These are phyloP conservation scores for Onthophagus sagittarius DNA, from an alignment of 2,888 invertebrate genomes.

Conservation along the genomic window DNA sequence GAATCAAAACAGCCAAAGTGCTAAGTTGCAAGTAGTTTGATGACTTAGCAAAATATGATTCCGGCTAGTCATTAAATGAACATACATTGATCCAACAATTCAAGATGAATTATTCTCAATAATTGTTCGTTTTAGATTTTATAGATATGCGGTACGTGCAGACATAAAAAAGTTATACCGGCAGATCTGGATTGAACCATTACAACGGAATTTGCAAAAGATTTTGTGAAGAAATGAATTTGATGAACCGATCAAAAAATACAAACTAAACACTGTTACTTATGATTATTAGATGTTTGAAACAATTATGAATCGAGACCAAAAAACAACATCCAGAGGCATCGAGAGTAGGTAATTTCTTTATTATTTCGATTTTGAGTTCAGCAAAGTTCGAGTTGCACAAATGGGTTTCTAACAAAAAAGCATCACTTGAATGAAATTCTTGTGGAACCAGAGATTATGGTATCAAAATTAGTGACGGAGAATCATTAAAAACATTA, in stretches of 20 bases:
- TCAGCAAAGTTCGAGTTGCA: slow-evolving; percentile 11
- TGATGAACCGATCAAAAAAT: slow-evolving; percentile 21
- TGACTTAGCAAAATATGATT: slow-evolving; percentile 12
- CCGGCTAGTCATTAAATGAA: slow-evolving; percentile 20
- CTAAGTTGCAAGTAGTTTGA: slow-evolving; percentile 22
- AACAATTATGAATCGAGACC: too few relatives aligned
- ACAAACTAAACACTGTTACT: slow-evolving; percentile 14
- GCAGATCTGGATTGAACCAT: slow-evolving; percentile 22
- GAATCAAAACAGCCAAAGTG: slow-evolving; percentile 17
- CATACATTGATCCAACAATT: too few relatives aligned
- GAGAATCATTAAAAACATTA: too few relatives aligned
- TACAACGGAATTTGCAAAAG: slow-evolving; percentile 35
- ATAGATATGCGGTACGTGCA: slow-evolving; percentile 32
- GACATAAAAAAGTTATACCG: too few relatives aligned
- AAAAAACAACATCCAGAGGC: too few relatives aligned
- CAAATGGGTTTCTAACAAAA: background rate
- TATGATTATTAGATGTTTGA: too few relatives aligned
- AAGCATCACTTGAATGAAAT: too few relatives aligned
- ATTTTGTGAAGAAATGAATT: slow-evolving; percentile 39
- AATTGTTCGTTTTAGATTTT: too few relatives aligned
- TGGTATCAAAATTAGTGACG: too few relatives aligned
- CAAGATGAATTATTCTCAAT: too few relatives aligned
- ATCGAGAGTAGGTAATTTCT: too few relatives aligned
- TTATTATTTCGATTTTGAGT: slow-evolving; percentile 14
- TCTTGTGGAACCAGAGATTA: too few relatives aligned